Evolutionary conservation across 1,140 invertebrate genomes (phyloP), one percentile per base, ranked within the genome.

Genomic region (Drosophila malerkotliana): DNA sequence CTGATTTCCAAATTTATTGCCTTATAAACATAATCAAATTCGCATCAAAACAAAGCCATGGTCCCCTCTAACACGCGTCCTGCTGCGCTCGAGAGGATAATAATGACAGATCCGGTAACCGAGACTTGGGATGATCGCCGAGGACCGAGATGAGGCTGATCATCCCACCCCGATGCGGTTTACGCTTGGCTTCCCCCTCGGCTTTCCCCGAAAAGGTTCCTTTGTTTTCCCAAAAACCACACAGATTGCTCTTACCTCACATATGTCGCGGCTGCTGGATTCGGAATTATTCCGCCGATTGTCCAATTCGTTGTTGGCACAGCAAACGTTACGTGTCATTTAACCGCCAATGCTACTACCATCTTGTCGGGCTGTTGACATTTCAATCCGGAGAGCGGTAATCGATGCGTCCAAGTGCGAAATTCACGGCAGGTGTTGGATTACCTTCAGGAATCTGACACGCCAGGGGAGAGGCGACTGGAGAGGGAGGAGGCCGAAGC

Each of bases 21-120:
- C 69, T 62, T 72, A 76, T 72, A 88, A 87, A 87, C 79, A 88
- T 88, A 83, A 87, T 87, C 83, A 88, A 79, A 87, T 77, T 77
- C 76, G 18, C 64, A 87, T 87, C 83, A 87, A 73, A 87, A 87
- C 83, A 87, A 88, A 63, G 48, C 32, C 59, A 18, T 24, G 45
- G 67, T 15, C 8, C 21, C 52, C 66, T 48, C 51, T 10, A 69
- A 69, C 51, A 58, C 57, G 66, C 66, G 59, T 61, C 82, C 69
- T 67, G 82, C 82, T 81, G 82, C 10, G 54, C 6, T 8, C 15
- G 10, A 30, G 48, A 56, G 68, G 60, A 66, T 75, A 56, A 74
- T 75, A 64, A 78, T 75, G 68, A 81, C 78, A 75, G 57, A 69
- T 68, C 72, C 63, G 48, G 34, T 24, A 15, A 69, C 41, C 30